A percentile compares a stretch with the other conserved stretches of the same genome.
Conservation (phyloP, 2,113 vertebrate genomes). For the Ondatra zibethicus region DNA sequence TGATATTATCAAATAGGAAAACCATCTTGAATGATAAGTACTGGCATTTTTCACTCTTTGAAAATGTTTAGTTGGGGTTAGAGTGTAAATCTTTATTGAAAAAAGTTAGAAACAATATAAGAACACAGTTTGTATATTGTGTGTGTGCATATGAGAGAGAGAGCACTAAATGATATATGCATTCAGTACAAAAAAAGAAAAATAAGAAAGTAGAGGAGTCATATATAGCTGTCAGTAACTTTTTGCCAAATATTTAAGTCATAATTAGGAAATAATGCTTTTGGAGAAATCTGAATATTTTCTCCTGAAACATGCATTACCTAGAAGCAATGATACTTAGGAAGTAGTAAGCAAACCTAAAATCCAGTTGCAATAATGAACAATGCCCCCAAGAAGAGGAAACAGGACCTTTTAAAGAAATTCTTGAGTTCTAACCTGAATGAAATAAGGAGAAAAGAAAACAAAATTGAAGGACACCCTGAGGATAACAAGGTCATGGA, state of each 20-base stretch:
- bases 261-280: neutral
- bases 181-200: neutral
- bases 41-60: neutral
- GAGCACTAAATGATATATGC: neutral
- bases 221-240: neutral
- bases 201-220: neutral
- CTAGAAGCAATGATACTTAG: neutral
- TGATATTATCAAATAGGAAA: neutral
- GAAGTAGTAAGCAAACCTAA: neutral
- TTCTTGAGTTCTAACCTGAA: neutral
- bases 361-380: neutral
- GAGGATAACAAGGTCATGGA: neutral
- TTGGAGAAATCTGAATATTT: neutral
- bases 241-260: neutral
- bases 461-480: neutral
- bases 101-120: neutral
- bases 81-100: neutral
- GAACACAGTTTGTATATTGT: neutral
- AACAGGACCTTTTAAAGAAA: neutral
- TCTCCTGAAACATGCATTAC: neutral
- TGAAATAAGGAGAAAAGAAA: neutral
- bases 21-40: neutral
- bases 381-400: neutral
- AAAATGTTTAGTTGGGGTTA: neutral
- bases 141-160: neutral